Base-by-base conservation (phyloP, 2,113 vertebrate species). In the Gorsachius goisagi region DNA sequence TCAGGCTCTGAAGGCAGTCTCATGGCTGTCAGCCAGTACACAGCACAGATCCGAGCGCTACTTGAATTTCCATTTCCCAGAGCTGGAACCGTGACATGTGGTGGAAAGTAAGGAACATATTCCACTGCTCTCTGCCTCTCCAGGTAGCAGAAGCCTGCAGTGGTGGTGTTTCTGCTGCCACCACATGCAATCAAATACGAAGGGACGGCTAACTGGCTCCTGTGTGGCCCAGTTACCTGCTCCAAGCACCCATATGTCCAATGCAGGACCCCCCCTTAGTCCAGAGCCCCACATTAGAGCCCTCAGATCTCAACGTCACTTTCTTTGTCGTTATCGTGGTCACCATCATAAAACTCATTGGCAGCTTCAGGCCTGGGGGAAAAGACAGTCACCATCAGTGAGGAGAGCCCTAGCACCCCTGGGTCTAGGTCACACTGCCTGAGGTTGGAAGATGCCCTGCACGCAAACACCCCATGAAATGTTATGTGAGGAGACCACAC, bases 261-360 rank as follows among this genome's bases (percentile, higher is more conserved):
- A 39, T 28, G 60, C 8, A 5, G 92, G 85, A 75, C 39, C n/a
- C 76, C 66, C 55, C 55, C 59, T 37, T 13, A 56, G 90, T 69
- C 74, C 32, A 64, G 53, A 93, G 80, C 44, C 71, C 69, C 60
- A 55, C 37, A 58, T 4, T 32, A 45, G n/a, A 52, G 80, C 77
- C 85, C 82, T 99, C 98, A 99, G 94, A 99, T 99, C 97, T 99
- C 99, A 50, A 99, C 99, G 0, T 99, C 99, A 1, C 99, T 99
- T 97, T 99, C 99, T 95, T 99, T 99, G 98, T 99, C 99, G 0
- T 99, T 99, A 97, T 99, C 99, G 8, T 99, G 99, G 97, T 99
- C 99, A 24, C 99, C 99, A 0, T 99, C 99, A 13, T 99, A 99
- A 93, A 99, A 99, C 87, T 99, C 99, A 7, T 99, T 99, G 69